Evolutionary conservation across 2,888 invertebrate genomes (phyloP), one percentile per base, ranked within the genome.

Genomic region (Euplagia quadripunctaria): DNA sequence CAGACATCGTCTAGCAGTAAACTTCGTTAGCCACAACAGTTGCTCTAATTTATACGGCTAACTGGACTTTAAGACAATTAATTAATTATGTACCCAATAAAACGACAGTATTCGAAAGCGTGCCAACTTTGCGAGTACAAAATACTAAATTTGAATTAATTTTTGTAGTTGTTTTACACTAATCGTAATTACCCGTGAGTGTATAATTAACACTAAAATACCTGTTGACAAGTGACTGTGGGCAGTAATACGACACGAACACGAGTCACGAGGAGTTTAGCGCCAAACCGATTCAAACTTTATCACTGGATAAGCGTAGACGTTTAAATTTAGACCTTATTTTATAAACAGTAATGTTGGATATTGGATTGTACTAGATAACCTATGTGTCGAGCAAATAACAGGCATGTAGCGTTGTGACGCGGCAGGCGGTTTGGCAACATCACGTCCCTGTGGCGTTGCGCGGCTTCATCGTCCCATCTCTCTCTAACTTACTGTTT

Each of bases 221-320:
- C 82, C 85, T 87, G 90, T 89, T 88, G 87, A 88, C 88, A 89
- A 86, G 85, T 80, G 83, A 78, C 83, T 83, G 82, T 83, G 83
- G 80, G 80, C 66, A 74, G 79, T 81, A 80, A 83, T 80, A 79
- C 75, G 71, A 76, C 79, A 80, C 79, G 81, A 82, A 75, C 79
- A 81, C 81, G 76, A 81, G 83, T 82, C 81, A 82, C 80, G 81
- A 80, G 81, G 75, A 81, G 81, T 80, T 83, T 81, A 81, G 78
- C 85, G 80, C 77, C 80, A 74, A 85, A 83, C 75, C 67, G 70
- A 76, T 75, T 79, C 77, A 78, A 78, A 81, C 72, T 77, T 78
- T 77, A 71, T 75, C 73, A 72, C 42, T 55, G 61, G 6, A 52
- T 20, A 52, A 61, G 16, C 17, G 20, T 17, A 58, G 9, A 49